Percentiles rank a stretch among this genome's conserved stretches.
Evolutionary conservation across 2,797 vertebrate species (phyloP).

Genomic region (Florisuga fusca): DNA sequence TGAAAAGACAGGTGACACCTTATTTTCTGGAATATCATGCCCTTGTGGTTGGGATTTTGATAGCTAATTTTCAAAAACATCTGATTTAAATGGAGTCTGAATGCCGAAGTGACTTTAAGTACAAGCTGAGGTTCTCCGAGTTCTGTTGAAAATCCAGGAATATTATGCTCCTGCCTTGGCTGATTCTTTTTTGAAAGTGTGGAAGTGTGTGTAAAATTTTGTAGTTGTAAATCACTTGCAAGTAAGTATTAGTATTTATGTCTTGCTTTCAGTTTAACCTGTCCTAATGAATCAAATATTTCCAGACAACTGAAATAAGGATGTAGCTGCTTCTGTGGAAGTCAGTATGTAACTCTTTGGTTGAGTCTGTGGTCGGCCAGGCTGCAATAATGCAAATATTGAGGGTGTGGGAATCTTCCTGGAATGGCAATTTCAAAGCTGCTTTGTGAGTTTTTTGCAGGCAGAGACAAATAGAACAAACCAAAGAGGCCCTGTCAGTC

Average conservation of each 20-base stretch:
- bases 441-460: background rate
- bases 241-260: background rate
- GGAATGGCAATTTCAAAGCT: slow-evolving; percentile 23
- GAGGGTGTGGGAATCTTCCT: slow-evolving; percentile 31
- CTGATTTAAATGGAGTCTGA: background rate
- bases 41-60: background rate
- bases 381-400: background rate
- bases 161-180: background rate
- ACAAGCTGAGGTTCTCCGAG: background rate
- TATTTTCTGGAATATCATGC: background rate
- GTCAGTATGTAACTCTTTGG: background rate
- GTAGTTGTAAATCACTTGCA: background rate
- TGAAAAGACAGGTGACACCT: background rate
- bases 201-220: background rate
- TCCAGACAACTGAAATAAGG: background rate
- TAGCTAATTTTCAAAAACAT: background rate
- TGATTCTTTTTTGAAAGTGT: background rate
- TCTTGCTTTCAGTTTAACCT: background rate
- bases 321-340: background rate
- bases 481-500: background rate
- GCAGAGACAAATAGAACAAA: background rate
- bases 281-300: background rate
- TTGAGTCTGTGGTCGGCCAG: slow-evolving; percentile 53
- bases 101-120: background rate
- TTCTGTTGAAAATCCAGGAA: background rate